These are phyloP conservation scores for Aepyceros melampus DNA, from an alignment of 2,113 vertebrate species.

Conservation along the genomic window DNA sequence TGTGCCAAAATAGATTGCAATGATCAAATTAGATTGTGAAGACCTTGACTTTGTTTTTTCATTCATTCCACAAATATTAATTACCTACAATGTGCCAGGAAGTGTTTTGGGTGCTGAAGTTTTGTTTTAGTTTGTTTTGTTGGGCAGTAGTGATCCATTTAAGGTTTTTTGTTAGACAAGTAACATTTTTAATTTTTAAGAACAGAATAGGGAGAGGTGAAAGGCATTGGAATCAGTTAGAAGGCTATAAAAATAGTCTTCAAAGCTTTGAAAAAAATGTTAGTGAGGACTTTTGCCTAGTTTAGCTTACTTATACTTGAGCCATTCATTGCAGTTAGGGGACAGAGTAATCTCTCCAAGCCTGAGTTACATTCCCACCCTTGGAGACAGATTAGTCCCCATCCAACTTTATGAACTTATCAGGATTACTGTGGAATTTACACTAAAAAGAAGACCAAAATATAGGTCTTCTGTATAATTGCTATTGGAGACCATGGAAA, in stretches of 20 bases:
- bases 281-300: not conserved
- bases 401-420: not conserved
- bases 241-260: not conserved
- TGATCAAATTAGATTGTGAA: not conserved
- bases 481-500: not conserved
- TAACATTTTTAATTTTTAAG: conserved; percentile 18
- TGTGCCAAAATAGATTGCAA: not conserved
- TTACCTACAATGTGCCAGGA: not conserved
- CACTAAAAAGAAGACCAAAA: not conserved
- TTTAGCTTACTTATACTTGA: conserved; percentile 11
- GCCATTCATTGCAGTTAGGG: not conserved
- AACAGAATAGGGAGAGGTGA: not conserved
- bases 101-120: not conserved
- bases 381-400: not conserved
- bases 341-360: not conserved
- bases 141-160: not conserved
- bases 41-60: not conserved
- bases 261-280: not conserved
- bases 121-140: conserved; percentile 23
- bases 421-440: not conserved
- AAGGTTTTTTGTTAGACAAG: not conserved
- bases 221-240: not conserved
- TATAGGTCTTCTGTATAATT: not conserved
- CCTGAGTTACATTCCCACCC: not conserved
- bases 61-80: not conserved